Percentiles rank a stretch among this genome's conserved stretches.
These are phyloP conservation scores for Todiramphus chloris DNA, from an alignment of 2,113 vertebrate genomes.

Conservation along the genomic window DNA sequence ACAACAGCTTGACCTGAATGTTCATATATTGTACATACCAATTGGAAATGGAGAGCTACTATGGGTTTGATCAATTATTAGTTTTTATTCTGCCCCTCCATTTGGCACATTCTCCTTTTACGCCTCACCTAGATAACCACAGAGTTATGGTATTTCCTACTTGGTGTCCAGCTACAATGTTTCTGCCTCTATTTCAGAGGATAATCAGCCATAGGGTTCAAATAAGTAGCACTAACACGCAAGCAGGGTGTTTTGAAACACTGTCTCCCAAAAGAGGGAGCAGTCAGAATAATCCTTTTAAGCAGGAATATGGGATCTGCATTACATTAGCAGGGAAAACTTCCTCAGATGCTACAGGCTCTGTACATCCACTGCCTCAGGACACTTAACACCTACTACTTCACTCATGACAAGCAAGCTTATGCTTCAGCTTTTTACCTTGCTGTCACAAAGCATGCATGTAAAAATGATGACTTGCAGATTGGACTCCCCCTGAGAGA, in stretches of 20 bases:
- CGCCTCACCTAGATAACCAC: background rate
- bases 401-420: background rate
- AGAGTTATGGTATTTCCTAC: background rate
- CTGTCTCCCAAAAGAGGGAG: background rate
- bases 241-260: background rate
- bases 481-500: background rate
- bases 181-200: background rate
- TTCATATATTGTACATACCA: background rate
- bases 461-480: background rate
- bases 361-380: background rate
- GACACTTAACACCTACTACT: background rate
- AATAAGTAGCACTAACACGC: background rate
- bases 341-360: background rate
- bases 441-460: background rate
- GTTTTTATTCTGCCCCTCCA: background rate
- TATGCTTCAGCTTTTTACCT: background rate
- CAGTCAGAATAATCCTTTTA: background rate
- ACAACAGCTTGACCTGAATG: background rate
- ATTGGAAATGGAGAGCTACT: background rate
- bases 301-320: background rate
- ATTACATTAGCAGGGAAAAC: background rate
- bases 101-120: background rate
- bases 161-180: background rate
- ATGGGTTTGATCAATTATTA: background rate
- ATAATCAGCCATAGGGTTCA: background rate